A percentile compares a stretch with the other conserved stretches of the same genome.
Conservation (phyloP, 1,140 invertebrate species). For the Rhyacophila brunnea region DNA sequence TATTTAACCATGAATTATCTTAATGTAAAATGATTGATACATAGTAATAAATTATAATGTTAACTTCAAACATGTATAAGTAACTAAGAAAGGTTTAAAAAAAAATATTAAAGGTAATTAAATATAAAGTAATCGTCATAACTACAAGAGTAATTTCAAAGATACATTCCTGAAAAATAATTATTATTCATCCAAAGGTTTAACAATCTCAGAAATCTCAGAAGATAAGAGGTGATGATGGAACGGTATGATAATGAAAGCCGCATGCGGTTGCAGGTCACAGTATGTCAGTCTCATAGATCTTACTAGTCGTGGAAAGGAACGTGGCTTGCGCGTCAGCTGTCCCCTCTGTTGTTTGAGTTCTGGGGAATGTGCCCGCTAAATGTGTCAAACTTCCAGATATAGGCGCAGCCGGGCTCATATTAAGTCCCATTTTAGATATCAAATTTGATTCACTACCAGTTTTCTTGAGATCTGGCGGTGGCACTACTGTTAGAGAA, state of each 20-base stretch:
- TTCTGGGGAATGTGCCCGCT: slow-evolving; percentile 35
- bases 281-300: slow-evolving; percentile 89
- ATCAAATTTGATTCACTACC: slow-evolving; percentile 86
- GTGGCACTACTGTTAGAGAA: slow-evolving; percentile 60
- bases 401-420: slow-evolving; percentile 48
- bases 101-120: not conserved
- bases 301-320: slow-evolving; percentile 63
- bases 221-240: slow-evolving; percentile 4
- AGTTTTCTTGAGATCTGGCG: slow-evolving; percentile 76
- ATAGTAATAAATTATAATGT: no score
- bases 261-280: slow-evolving; percentile 45
- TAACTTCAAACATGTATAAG: no score
- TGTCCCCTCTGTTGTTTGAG: slow-evolving; percentile 31
- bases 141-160: not conserved
- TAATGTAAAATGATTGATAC: no score
- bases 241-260: slow-evolving; percentile 1
- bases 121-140: not conserved
- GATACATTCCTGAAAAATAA: not conserved
- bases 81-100: no score
- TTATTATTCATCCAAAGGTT: not conserved
- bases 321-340: slow-evolving; percentile 37
- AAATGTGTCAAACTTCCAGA: slow-evolving; percentile 49
- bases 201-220: not conserved
- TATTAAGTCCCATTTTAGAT: slow-evolving; percentile 76
- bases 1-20: no score